A percentile compares a stretch with the other conserved stretches of the same genome.
Evolutionary conservation across 2,797 vertebrate genomes (phyloP).

Genomic region (Pipistrellus pipistrellus): DNA sequence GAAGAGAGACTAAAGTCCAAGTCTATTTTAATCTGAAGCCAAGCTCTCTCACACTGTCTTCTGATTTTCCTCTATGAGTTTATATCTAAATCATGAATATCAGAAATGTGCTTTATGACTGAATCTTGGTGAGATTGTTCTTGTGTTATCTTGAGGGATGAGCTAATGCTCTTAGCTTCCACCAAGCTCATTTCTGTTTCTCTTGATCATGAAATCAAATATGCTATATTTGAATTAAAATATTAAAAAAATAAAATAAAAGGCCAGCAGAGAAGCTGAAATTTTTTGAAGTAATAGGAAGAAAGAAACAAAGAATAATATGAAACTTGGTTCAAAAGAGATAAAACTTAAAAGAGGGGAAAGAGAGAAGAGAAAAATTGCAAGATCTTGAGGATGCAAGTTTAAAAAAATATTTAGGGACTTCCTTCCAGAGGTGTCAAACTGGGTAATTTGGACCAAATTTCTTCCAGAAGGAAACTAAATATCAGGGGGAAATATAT

Average conservation of each 20-base stretch:
- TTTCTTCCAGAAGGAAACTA: constrained; percentile 35
- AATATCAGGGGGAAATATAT: neutral
- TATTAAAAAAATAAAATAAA: constrained; percentile 16
- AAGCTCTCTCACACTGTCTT: neutral
- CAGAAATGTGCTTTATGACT: neutral
- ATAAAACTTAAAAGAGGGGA: neutral
- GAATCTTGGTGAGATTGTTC: neutral
- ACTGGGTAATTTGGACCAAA: neutral
- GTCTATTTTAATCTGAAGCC: neutral
- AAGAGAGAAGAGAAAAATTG: neutral
- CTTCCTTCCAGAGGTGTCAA: neutral
- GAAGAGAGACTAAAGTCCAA: neutral
- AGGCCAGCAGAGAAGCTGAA: neutral
- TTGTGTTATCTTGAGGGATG: neutral
- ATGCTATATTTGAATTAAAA: constrained; percentile 45
- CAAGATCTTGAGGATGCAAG: neutral
- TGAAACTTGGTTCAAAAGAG: neutral
- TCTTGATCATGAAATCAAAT: neutral
- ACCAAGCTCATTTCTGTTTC: neutral
- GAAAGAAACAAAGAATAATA: neutral
- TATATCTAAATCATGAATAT: neutral
- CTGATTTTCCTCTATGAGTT: neutral
- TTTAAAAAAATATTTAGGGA: neutral
- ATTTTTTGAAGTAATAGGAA: neutral
- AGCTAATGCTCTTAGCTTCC: neutral